These are phyloP conservation scores for Lasius fuliginosus DNA, from an alignment of 2,888 invertebrate species.

Conservation along the genomic window DNA sequence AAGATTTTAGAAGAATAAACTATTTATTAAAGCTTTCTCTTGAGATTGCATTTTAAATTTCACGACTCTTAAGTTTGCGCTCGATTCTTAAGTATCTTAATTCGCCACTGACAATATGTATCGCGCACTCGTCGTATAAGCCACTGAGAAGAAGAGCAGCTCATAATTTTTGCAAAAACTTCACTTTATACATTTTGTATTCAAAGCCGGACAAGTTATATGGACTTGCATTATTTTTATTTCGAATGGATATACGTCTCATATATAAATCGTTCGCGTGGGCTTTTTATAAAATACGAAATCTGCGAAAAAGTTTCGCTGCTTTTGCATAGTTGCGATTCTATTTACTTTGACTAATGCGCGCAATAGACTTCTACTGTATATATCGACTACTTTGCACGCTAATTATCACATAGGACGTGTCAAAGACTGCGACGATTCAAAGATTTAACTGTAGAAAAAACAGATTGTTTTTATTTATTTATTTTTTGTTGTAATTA, in stretches of 20 bases:
- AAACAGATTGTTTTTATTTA: not conserved
- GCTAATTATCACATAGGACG: not conserved
- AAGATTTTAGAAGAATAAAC: not conserved
- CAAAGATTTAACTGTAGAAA: not conserved
- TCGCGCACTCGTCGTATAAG: not conserved
- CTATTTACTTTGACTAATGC: not conserved
- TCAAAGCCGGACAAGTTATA: not conserved
- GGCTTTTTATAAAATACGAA: not conserved
- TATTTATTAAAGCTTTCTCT: not conserved
- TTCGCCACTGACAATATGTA: not conserved
- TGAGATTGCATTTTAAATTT: not conserved
- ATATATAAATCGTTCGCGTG: not conserved
- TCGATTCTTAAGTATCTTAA: not conserved
- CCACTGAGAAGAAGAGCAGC: not conserved
- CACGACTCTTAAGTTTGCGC: not conserved
- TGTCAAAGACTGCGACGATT: not conserved
- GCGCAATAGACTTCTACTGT: not conserved
- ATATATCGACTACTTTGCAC: not conserved
- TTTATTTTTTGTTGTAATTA: not conserved
- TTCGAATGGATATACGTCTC: not conserved
- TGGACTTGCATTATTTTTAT: not conserved
- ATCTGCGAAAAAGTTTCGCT: not conserved
- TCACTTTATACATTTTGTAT: not conserved
- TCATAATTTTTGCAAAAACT: slow-evolving; percentile 21
- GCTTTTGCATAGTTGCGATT: not conserved